Base-by-base conservation (phyloP, 2,888 invertebrate genomes). In the Orthosia cruda region DNA sequence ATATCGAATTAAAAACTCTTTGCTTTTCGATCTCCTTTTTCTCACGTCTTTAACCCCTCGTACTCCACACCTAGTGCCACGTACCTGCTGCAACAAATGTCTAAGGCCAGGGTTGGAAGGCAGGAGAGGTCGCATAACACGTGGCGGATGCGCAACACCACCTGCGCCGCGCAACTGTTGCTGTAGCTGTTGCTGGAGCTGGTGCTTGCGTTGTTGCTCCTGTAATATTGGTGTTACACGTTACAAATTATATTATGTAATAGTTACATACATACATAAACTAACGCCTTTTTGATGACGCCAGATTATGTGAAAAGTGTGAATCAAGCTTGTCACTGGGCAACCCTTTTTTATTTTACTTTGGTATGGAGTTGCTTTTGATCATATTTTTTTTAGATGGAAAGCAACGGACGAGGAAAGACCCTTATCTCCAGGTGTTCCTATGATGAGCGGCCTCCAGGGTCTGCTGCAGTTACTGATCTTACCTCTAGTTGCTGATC, bases 31-130 rank as follows among this genome's bases (percentile, higher is more conserved):
- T 18, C 7, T 47, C n/a, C 32, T 50, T 32, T 32, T 5, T 49
- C 3, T 1, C 4, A 18, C 26, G 4, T 18, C 3, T 13, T 40
- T 13, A 23, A 13, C 9, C 16, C 16, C 5, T 18, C 11, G 3
- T 13, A 12, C 3, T n/a, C 68, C 20, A 32, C 15, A 59, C 58
- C 32, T 57, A 40, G 55, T 5, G n/a, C 15, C 40, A 32, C 71
- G 2, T 96, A 98, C 98, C 97, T 98, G 98, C 92, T 99, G 98
- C 71, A 99, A 93, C 58, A 99, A 96, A 93, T 98, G 98, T 18
- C 98, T 94, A 16, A 99, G 96, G 0, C 98, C 98, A 0, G 98
- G 98, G 96, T 98, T 98, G 90, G 98, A 98, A 20, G 98, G 97
- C 94, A 95, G 91, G 72, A 95, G 87, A n/a, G 98, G 98, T 23